A percentile compares a stretch with the other conserved stretches of the same genome.
These are phyloP conservation scores for Acromyrmex echinatior DNA, from an alignment of 1,140 invertebrate genomes.

Conservation along the genomic window DNA sequence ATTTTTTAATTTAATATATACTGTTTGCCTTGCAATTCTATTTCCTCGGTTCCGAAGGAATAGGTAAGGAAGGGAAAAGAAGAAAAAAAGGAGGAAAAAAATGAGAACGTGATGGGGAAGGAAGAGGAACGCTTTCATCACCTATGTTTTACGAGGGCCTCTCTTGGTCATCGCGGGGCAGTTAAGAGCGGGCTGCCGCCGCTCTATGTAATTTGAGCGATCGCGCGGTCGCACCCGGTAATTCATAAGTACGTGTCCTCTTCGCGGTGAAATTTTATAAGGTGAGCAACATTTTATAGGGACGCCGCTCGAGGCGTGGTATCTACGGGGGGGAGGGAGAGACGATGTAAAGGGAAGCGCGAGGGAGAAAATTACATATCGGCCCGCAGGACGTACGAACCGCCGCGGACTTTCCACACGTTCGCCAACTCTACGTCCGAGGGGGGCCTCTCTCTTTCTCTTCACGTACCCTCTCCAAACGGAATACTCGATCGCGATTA, in stretches of 20 bases:
- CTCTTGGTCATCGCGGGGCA: conserved; percentile 42
- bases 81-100: not conserved
- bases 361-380: conserved; percentile 80
- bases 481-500: conserved; percentile 85
- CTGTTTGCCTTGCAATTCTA: not conserved
- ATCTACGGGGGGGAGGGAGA: not conserved
- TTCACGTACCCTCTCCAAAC: conserved; percentile 79
- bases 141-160: conserved; percentile 48
- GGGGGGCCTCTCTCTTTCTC: conserved; percentile 41
- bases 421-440: conserved; percentile 39
- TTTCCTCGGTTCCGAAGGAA: not conserved
- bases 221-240: conserved; percentile 60
- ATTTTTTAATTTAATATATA: conserved; percentile 22
- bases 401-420: conserved; percentile 55
- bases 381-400: conserved; percentile 59
- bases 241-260: conserved; percentile 61
- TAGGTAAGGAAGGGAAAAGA: not conserved
- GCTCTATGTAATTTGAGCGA: conserved; percentile 60
- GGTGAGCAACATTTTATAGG: conserved; percentile 61
- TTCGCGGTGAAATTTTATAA: conserved; percentile 64
- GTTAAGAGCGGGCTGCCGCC: conserved; percentile 41
- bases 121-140: conserved; percentile 50
- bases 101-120: conserved; percentile 37
- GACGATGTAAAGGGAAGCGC: conserved; percentile 44
- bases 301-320: conserved; percentile 31